Percentiles rank a stretch among this genome's conserved stretches.
Conservation (phyloP, 2,888 invertebrate genomes). For the Mongoloraphidia duomilia region DNA sequence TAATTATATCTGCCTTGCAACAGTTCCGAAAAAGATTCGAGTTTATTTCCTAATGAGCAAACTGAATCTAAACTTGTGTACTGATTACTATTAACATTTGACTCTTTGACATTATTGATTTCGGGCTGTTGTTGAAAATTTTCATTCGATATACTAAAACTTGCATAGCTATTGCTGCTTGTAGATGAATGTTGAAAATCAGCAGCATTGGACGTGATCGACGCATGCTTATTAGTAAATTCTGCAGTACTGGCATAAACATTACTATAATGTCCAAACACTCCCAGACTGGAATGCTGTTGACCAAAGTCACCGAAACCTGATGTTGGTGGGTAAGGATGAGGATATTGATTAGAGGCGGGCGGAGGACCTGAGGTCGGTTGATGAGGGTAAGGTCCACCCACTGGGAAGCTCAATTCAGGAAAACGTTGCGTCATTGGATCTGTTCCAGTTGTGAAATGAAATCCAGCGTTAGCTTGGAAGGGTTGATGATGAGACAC, state of each 20-base stretch:
- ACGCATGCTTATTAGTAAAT: constrained; percentile 29
- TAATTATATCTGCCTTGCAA: constrained; percentile 41
- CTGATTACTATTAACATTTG: constrained; percentile 31
- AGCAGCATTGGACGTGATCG: constrained; percentile 14
- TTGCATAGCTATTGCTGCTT: constrained; percentile 1
- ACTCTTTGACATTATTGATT: constrained; percentile 28
- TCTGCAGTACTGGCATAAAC: constrained; percentile 30
- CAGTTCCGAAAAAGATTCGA: constrained; percentile 54
- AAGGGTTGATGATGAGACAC: constrained; percentile 23
- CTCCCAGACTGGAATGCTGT: constrained; percentile 32
- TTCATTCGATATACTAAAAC: background rate
- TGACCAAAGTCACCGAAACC: constrained; percentile 26
- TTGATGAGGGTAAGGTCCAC: background rate
- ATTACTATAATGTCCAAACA: constrained; percentile 37
- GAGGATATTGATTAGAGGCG: constrained; percentile 22
- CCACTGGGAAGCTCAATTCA: constrained; percentile 21
- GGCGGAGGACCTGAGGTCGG: background rate
- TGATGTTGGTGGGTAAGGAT: constrained; percentile 18
- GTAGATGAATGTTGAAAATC: constrained; percentile 15
- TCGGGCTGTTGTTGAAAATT: constrained; percentile 18
- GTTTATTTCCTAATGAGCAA: constrained; percentile 47
- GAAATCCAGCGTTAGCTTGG: constrained; percentile 22
- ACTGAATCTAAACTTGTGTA: constrained; percentile 56
- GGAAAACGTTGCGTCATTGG: constrained; percentile 21
- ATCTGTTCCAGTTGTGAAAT: constrained; percentile 22